Evolutionary conservation across 1,140 invertebrate species (phyloP), one percentile per base, ranked within the genome.

Genomic region (Lepidotrigona ventralis): DNA sequence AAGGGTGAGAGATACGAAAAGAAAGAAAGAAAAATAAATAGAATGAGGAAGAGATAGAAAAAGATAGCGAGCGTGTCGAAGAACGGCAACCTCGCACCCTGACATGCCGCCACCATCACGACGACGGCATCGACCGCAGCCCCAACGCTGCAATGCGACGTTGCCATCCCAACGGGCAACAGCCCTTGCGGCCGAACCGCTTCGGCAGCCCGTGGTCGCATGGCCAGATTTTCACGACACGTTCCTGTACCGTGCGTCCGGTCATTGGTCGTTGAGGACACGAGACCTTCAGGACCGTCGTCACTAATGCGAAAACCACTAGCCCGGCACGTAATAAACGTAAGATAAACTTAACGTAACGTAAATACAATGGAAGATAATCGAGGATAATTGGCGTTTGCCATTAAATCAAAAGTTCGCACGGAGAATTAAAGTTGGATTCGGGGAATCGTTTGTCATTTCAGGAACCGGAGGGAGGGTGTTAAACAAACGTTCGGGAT

Each of bases 111-210:
- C 86, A 88, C 85, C 90, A 77, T 86, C 75, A 79, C 77, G 85
- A 85, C 88, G 87, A 85, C 91, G 93, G 91, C 93, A 94, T 94
- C 93, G 93, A 94, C 93, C 93, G 93, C 93, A 93, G 90, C 91
- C 92, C 92, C 91, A 91, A 92, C 93, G 93, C 93, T 94, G 93
- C 93, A 94, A 93, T 94, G 93, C 93, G 93, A 94, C 93, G 93
- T 94, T 94, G 93, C 93, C 93, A 94, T 94, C 93, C 92, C 93
- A 94, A 94, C 93, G 92, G 92, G 86, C 93, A 93, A 94, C 93
- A 93, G 93, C 93, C 92, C 93, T 91, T 92, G 89, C 90, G 86
- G 51, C 86, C 76, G 66, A 83, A 71, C 70, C 83, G 78, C 78
- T 77, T 75, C 60, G 53, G 86, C 76, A 69, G 81, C 53, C 56